A percentile compares a stretch with the other conserved stretches of the same genome.
These are phyloP conservation scores for Pristionchus entomophagus DNA, from an alignment of 2,888 invertebrate genomes.

Conservation along the genomic window DNA sequence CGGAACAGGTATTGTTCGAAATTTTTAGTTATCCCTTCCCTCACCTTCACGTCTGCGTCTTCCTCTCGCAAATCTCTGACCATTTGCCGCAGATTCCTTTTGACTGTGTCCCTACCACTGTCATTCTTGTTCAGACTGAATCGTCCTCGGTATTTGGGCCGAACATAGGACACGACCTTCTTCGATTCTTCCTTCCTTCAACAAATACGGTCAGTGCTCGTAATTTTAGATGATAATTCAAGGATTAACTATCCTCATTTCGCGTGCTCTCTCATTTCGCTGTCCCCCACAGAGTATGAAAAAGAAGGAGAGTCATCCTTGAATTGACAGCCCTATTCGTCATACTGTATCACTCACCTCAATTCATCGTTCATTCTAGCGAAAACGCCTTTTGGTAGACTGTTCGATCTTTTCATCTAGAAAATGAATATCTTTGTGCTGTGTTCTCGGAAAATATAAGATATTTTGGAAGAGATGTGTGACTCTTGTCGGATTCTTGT, in stretches of 20 bases:
- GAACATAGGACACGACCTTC: neutral
- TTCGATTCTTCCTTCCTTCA: conserved; percentile 27
- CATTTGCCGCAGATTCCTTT: neutral
- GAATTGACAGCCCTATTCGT: too few species aligned
- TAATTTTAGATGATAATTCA: too few species aligned
- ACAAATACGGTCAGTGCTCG: neutral
- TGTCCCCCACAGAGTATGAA: neutral
- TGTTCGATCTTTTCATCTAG: conserved; percentile 6
- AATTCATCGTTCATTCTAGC: neutral
- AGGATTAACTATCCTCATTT: too few species aligned
- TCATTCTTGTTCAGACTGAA: conserved; percentile 40
- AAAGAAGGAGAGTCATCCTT: neutral
- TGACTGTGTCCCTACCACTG: neutral
- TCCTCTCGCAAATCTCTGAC: conserved; percentile 7
- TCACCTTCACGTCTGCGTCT: neutral
- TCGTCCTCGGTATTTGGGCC: conserved; percentile 13
- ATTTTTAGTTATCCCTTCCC: too few species aligned
- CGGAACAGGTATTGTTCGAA: too few species aligned
- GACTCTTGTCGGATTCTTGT: too few species aligned
- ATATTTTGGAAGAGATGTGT: too few species aligned
- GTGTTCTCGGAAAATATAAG: too few species aligned
- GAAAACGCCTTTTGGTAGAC: neutral
- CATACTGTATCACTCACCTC: neutral
- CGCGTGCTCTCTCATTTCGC: too few species aligned
- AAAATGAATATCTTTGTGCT: neutral